These are phyloP conservation scores for Mystacides longicornis DNA, from an alignment of 2,888 invertebrate species.

Conservation along the genomic window DNA sequence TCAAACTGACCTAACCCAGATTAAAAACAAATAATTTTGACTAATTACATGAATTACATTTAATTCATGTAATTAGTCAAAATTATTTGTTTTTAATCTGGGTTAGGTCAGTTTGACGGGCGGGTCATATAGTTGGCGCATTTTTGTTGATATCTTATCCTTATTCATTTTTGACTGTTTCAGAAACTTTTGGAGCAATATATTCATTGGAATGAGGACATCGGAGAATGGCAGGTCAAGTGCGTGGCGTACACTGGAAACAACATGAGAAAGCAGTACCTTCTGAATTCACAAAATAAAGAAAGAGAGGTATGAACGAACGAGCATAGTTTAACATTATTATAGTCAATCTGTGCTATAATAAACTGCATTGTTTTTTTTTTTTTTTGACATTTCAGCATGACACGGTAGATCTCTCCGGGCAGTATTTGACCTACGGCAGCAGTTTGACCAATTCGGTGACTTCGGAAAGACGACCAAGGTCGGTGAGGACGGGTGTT, in stretches of 20 bases:
- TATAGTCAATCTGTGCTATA: too few species aligned
- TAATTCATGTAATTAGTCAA: too few species aligned
- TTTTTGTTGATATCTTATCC: not conserved
- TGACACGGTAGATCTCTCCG: slow-evolving; percentile 56
- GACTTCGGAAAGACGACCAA: slow-evolving; percentile 31
- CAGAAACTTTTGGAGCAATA: slow-evolving; percentile 84
- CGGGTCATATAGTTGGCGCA: not conserved
- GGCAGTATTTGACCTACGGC: slow-evolving; percentile 60
- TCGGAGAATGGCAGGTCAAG: slow-evolving; percentile 96
- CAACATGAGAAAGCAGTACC: slow-evolving; percentile 79
- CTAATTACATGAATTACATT: too few species aligned
- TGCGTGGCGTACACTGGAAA: slow-evolving; percentile 99
- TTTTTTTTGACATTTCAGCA: slow-evolving; percentile 33
- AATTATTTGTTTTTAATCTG: not conserved
- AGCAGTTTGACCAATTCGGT: slow-evolving; percentile 27
- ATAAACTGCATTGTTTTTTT: slow-evolving; percentile 7
- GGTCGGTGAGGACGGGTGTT: slow-evolving; percentile 43
- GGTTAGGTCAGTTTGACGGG: not conserved
- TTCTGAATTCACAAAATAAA: slow-evolving; percentile 35
- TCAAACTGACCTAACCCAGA: not conserved
- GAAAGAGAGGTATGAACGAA: slow-evolving; percentile 31
- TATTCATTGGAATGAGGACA: slow-evolving; percentile 96
- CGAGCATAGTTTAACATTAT: not conserved
- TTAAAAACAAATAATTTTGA: not conserved
- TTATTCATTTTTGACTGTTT: slow-evolving; percentile 19